Conservation (phyloP, 2,113 vertebrate species). For the Protobothrops mucrosquamatus region DNA sequence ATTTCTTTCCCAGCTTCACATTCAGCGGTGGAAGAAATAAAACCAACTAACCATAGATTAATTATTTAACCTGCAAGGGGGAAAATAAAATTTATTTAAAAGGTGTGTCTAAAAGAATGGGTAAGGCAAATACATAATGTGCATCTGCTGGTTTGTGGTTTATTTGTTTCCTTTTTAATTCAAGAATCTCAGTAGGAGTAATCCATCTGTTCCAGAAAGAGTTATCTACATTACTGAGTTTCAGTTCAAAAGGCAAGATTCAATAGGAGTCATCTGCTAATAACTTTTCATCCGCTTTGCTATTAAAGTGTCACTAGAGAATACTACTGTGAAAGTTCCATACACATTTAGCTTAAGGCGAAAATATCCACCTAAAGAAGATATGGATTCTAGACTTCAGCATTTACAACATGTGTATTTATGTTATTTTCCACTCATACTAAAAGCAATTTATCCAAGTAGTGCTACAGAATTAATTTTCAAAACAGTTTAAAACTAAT, state of each 20-base stretch:
- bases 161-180: background rate
- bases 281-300: background rate
- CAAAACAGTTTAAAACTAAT: conserved; percentile 3
- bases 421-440: background rate
- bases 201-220: background rate
- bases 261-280: background rate
- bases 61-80: conserved; percentile 18
- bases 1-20: conserved; percentile 40
- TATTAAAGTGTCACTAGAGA: background rate
- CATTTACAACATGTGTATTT: background rate
- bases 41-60: conserved; percentile 26
- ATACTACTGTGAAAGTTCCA: background rate
- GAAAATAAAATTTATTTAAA: conserved; percentile 24
- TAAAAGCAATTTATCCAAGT: background rate
- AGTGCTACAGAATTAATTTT: background rate
- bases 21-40: conserved; percentile 19
- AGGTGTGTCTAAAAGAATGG: background rate
- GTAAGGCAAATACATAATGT: background rate
- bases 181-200: background rate
- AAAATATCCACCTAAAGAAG: background rate
- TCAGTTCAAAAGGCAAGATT: background rate
- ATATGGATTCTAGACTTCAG: background rate
- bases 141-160: background rate
- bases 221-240: background rate
- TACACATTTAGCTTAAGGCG: background rate